These are phyloP conservation scores for Magallana nippona DNA, from an alignment of 2,888 invertebrate genomes.

Conservation along the genomic window DNA sequence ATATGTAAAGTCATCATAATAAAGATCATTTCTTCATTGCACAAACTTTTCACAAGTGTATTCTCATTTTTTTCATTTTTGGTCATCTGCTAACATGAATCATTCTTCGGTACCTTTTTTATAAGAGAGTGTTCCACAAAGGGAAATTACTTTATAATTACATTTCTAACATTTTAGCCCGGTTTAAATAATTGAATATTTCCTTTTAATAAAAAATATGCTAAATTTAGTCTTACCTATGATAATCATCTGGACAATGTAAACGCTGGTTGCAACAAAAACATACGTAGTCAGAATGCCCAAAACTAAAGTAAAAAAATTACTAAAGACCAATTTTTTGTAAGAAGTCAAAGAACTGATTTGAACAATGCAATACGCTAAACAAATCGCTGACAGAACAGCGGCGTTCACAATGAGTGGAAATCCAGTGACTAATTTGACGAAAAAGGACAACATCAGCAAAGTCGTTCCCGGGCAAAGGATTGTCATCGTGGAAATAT, in stretches of 20 bases:
- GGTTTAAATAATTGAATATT: too few relatives aligned
- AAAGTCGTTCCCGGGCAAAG: constrained; percentile 65
- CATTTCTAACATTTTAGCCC: too few relatives aligned
- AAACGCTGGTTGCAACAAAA: constrained; percentile 50
- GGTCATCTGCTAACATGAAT: too few relatives aligned
- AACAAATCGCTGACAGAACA: constrained; percentile 35
- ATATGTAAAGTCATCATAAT: too few relatives aligned
- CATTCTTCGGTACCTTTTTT: too few relatives aligned
- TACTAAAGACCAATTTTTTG: constrained; percentile 55
- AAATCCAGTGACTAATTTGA: constrained; percentile 57
- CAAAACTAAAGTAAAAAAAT: constrained; percentile 54
- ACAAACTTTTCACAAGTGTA: too few relatives aligned
- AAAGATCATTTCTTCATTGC: too few relatives aligned
- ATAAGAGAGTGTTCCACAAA: too few relatives aligned
- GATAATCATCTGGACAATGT: constrained; percentile 55
- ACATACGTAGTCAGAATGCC: constrained; percentile 50
- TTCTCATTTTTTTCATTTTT: too few relatives aligned
- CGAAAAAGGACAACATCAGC: constrained; percentile 64
- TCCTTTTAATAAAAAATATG: too few relatives aligned
- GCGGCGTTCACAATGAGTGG: constrained; percentile 49
- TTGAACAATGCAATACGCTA: constrained; percentile 44
- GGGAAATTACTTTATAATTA: too few relatives aligned
- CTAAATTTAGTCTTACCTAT: constrained; percentile 50
- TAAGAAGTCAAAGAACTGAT: constrained; percentile 34
- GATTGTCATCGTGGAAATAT: constrained; percentile 62